Evolutionary conservation across 2,113 vertebrate species (phyloP).

Genomic region (Nymphicus hollandicus): DNA sequence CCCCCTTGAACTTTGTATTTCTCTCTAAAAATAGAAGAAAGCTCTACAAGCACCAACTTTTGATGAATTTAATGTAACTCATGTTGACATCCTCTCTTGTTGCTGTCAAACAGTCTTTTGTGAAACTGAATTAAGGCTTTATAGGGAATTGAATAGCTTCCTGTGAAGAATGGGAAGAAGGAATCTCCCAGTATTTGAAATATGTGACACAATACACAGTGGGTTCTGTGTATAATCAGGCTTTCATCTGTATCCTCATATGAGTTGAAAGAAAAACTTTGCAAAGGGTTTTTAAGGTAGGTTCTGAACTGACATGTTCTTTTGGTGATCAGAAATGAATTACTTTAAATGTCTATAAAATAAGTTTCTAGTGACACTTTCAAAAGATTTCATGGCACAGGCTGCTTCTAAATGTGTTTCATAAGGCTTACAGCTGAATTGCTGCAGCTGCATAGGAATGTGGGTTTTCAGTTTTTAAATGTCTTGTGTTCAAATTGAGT

Average conservation of each 20-base stretch:
- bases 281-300: not conserved
- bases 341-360: not conserved
- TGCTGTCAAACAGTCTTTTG: conserved; percentile 41
- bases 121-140: conserved; percentile 28
- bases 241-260: conserved; percentile 2
- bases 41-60: not conserved
- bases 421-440: not conserved
- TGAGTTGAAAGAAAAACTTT: not conserved
- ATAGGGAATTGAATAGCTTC: conserved; percentile 26
- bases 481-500: not conserved
- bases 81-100: conserved; percentile 19
- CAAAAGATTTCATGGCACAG: not conserved
- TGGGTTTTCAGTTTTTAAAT: conserved; percentile 14
- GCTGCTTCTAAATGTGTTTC: not conserved
- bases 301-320: not conserved
- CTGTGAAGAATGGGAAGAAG: not conserved
- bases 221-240: not conserved
- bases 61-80: not conserved
- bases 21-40: not conserved
- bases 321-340: not conserved
- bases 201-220: not conserved
- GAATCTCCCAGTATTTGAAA: not conserved
- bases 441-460: not conserved
- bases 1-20: not conserved
- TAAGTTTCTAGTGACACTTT: not conserved